Evolutionary conservation across 2,888 invertebrate genomes (phyloP), one percentile per base, ranked within the genome.

Genomic region (Oligia latruncula): DNA sequence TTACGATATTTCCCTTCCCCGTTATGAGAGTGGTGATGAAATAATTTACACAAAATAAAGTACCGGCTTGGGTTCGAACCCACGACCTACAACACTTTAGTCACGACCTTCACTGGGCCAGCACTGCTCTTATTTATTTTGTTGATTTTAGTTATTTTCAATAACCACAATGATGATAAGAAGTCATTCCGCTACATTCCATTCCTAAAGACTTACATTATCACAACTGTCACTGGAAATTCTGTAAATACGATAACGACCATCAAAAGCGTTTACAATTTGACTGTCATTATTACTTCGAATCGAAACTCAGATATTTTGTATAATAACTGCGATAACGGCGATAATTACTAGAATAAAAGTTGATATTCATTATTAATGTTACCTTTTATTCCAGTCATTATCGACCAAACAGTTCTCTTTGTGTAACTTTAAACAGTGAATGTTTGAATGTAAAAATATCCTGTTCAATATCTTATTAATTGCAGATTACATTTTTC

Each of bases 381-480:
- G 20, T 68, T 17, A 5, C 5, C 9, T 65, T 72, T 55, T 55
- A 74, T 66, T 66, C 1, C 17, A 65, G 43, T n/a, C 20, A 52
- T 52, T 52, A n/a, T 72, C 0, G 3, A n/a, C 5, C 40, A 40
- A 52, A 43, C 23, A 4, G 6, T 55, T 65, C 35, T 23, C 43
- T 73, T 77, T 55, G 52, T 65, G 2, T 40, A n/a, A 52, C 13
- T 35, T 9, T 64, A 43, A 64, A 13, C 35, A 23, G 29, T 52
- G 23, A 58, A 58, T n/a, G 4, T 72, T 70, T 70, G 6, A 62
- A 76, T 20, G 17, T 65, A 66, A 71, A 55, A 68, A 74, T 52
- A 68, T 62, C 29, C 3, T 67, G 23, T 71, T 70, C 8, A 60
- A 52, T 35, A 58, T 71, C 71, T 68, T 46, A 73, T 84, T 74